These are phyloP conservation scores for Zaprionus lachaisei DNA, from an alignment of 1,140 invertebrate species.

Conservation along the genomic window DNA sequence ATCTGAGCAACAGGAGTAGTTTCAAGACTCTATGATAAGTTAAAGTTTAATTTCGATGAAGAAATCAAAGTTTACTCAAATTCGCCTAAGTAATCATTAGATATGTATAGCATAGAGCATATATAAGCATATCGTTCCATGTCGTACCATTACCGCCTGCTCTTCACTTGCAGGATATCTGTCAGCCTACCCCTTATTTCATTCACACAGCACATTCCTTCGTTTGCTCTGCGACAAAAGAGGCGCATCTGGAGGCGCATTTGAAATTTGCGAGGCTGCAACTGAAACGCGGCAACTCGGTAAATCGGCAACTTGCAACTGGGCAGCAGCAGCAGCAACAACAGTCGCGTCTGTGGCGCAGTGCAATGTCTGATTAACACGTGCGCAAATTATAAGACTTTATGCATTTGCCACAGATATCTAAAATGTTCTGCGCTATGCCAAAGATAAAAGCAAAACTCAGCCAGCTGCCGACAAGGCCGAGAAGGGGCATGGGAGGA, in stretches of 20 bases:
- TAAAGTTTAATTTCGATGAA: not conserved
- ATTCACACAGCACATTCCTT: not conserved
- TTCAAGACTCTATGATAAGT: not conserved
- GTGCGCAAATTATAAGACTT: conserved; percentile 83
- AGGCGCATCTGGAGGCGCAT: conserved; percentile 1
- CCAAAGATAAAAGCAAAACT: conserved; percentile 77
- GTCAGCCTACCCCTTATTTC: not conserved
- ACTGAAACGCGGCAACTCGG: conserved; percentile 19
- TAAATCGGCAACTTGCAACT: conserved; percentile 32
- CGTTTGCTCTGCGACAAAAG: not conserved
- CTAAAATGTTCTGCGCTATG: conserved; percentile 51
- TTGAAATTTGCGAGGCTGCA: conserved; percentile 19
- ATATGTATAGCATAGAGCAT: too few species aligned
- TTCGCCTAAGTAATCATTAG: too few species aligned
- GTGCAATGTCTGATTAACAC: conserved; percentile 81
- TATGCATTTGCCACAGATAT: conserved; percentile 83
- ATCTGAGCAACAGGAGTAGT: too few species aligned
- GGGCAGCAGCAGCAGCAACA: not conserved
- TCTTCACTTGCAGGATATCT: not conserved
- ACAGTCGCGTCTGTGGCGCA: conserved; percentile 25
- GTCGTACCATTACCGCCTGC: not conserved
- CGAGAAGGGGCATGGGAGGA: not conserved
- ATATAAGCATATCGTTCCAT: too few species aligned
- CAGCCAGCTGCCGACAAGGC: conserved; percentile 55
- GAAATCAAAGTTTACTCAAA: too few species aligned